These are phyloP conservation scores for Coronaproctus castanopsis DNA, from an alignment of 2,888 invertebrate species.

Conservation along the genomic window DNA sequence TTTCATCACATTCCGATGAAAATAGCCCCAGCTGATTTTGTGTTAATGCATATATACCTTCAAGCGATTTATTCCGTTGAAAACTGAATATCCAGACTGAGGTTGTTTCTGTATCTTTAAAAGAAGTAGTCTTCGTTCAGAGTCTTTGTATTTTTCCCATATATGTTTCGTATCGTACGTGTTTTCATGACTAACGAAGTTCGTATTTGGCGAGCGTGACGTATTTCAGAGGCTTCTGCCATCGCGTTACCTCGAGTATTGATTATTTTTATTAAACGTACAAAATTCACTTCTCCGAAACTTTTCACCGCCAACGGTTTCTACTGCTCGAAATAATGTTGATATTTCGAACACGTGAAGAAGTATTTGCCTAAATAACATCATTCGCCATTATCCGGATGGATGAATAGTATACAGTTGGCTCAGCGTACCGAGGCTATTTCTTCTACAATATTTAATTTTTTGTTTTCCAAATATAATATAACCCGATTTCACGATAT, in stretches of 20 bases:
- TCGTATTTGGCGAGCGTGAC: not conserved
- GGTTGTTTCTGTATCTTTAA: not conserved
- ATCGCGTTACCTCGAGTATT: not conserved
- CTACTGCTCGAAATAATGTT: not conserved
- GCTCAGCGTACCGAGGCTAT: not conserved
- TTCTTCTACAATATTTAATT: not conserved
- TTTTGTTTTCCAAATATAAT: not conserved
- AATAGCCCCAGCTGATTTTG: not conserved
- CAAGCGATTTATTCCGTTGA: not conserved
- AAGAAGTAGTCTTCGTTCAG: not conserved
- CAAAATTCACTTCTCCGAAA: not conserved
- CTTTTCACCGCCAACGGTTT: not conserved
- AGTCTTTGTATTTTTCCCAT: not conserved
- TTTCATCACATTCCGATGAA: not conserved
- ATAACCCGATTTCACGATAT: not conserved
- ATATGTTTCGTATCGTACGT: not conserved
- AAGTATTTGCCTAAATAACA: too few relatives aligned
- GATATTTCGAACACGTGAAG: not conserved
- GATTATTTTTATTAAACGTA: not conserved
- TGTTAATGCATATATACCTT: not conserved
- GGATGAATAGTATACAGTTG: not conserved
- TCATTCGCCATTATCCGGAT: not conserved
- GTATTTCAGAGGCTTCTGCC: not conserved
- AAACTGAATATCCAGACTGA: not conserved
- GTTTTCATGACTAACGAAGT: not conserved